Evolutionary conservation across 2,888 invertebrate species (phyloP), one percentile per base, ranked within the genome.

Genomic region (Meiosimyza decipiens): DNA sequence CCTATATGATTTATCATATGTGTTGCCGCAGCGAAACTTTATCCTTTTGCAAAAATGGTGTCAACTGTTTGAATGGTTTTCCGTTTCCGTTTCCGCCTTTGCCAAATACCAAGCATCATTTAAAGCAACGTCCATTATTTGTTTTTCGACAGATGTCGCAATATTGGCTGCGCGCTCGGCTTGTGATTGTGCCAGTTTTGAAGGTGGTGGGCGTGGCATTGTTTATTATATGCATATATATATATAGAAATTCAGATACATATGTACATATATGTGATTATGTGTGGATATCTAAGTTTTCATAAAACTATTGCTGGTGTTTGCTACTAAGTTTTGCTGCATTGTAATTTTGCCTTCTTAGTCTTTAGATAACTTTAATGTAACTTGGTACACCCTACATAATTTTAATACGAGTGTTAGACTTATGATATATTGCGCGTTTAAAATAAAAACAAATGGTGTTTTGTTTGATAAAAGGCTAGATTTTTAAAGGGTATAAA

Each of bases 111-210:
- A 64, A 64, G 64, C 64, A 12, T 64, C 64, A 64, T 49, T 64
- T 51, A 18, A 50, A 64, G 64, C 9, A 40, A 40, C 64, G 64
- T 15, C 64, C 64, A 64, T 64, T 64, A 64, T 51, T 64, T 64
- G 64, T 40, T 64, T 64, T 64, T 64, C 51, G 64, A 50, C 64
- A 64, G 22, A 64, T 64, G 64, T 64, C 51, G 51, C 64, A 18
- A n/a, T 60, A 40, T 40, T 40, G 40, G 40, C 28, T 15, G 59
- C 15, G 16, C 28, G 59, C 28, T 15, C 11, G 28, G 18, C 12
- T 60, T 18, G 15, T 60, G 15, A 60, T 6, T 9, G 22, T 28
- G 59, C 18, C 15, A 28, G 7, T 60, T 3, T 28, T 11, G 59
- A 22, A 28, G 28, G 28, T 60, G 28, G 15, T 60, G 15, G 22